Evolutionary conservation across 2,113 vertebrate genomes (phyloP).

Genomic region (Lycocorax pyrrhopterus): DNA sequence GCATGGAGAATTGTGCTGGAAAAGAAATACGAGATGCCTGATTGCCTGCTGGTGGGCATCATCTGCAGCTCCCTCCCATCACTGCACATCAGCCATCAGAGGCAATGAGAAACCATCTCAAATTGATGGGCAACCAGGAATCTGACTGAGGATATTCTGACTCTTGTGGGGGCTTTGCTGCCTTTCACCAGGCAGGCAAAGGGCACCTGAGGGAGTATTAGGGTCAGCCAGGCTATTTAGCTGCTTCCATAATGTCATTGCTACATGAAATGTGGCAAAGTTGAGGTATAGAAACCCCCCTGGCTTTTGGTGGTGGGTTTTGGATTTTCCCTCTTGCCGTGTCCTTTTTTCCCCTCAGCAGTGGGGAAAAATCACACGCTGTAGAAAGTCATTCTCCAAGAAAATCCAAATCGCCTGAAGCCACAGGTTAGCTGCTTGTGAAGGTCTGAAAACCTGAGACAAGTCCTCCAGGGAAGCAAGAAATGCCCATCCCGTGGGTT

Average conservation of each 20-base stretch:
- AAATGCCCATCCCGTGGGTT: background rate
- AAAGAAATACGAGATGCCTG: background rate
- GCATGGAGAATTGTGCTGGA: background rate
- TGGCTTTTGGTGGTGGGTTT: background rate
- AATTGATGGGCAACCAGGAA: fast-evolving
- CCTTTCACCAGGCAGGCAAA: background rate
- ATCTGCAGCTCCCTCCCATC: background rate
- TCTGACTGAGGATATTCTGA: background rate
- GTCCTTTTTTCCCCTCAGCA: background rate
- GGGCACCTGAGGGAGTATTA: background rate
- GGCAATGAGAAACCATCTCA: background rate
- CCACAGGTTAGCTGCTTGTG: background rate
- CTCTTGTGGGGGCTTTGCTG: background rate
- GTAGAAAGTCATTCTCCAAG: background rate
- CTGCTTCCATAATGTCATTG: background rate
- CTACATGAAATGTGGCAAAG: background rate
- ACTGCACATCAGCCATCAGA: background rate
- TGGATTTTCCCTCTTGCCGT: background rate
- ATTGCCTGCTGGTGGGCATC: background rate
- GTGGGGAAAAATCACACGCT: background rate
- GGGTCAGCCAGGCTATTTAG: background rate
- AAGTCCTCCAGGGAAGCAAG: background rate
- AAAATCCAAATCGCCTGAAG: background rate
- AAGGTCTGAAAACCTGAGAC: background rate
- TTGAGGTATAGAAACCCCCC: background rate